phyloP scores from a whole-genome alignment of 2,888 invertebrate genomes.

The Melikaiella ostensackeni region DNA sequence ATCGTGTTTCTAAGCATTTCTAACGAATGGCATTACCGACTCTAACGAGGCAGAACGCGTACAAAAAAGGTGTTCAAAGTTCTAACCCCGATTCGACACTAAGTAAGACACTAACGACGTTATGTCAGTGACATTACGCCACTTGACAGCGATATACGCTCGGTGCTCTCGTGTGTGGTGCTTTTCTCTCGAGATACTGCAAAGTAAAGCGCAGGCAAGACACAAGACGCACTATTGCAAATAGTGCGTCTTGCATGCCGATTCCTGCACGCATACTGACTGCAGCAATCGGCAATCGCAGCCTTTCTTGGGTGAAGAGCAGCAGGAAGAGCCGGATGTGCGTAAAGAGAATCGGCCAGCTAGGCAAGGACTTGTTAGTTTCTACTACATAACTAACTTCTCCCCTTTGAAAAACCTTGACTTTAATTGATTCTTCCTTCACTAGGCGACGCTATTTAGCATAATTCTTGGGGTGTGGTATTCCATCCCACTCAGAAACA shows the following conservation, averaged over 20 bases:
- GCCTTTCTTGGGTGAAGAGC: slow-evolving; percentile 19
- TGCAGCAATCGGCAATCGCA: slow-evolving; percentile 7
- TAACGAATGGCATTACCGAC: slow-evolving; percentile 50
- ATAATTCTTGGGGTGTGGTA: not conserved
- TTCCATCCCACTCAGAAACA: not conserved
- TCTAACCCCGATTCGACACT: slow-evolving; percentile 64
- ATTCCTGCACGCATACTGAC: no score
- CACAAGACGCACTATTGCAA: slow-evolving; percentile 34
- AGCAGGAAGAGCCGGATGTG: slow-evolving; percentile 33
- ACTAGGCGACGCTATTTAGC: not conserved
- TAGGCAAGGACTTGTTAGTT: slow-evolving; percentile 29
- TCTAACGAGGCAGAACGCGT: slow-evolving; percentile 55
- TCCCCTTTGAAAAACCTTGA: slow-evolving; percentile 7
- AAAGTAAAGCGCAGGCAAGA: slow-evolving; percentile 16
- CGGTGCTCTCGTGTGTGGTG: slow-evolving; percentile 32
- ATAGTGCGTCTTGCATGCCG: no score
- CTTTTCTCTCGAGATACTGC: slow-evolving; percentile 28
- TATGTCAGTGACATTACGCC: slow-evolving; percentile 53
- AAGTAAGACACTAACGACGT: slow-evolving; percentile 65
- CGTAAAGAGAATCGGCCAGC: slow-evolving; percentile 27
- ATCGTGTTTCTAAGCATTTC: slow-evolving; percentile 56
- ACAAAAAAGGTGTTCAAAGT: slow-evolving; percentile 56
- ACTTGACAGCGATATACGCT: slow-evolving; percentile 14
- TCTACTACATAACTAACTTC: slow-evolving; percentile 23
- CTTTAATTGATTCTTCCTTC: slow-evolving; percentile 26